Conservation (phyloP, 2,797 vertebrate genomes). For the Telmatherina bonti region DNA sequence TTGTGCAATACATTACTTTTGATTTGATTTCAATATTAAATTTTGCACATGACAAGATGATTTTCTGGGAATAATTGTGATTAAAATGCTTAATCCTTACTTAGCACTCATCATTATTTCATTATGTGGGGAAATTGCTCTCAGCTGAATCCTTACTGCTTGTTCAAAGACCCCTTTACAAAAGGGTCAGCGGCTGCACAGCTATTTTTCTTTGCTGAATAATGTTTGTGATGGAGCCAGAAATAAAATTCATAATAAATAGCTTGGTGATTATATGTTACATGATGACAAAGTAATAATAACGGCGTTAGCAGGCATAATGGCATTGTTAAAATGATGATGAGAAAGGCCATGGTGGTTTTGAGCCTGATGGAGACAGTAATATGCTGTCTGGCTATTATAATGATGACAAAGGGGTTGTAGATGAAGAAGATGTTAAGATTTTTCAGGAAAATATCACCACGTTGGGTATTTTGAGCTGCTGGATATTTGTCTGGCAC, state of each 20-base stretch:
- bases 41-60: no score
- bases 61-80: not conserved
- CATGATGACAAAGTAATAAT: constrained; percentile 27
- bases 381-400: constrained; percentile 22
- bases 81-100: not conserved
- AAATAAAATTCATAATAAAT: constrained; percentile 24
- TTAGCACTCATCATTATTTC: no score
- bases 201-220: not conserved
- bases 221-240: not conserved
- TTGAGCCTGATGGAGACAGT: constrained; percentile 46
- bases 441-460: constrained; percentile 42
- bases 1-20: no score
- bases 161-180: not conserved
- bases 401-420: constrained; percentile 38
- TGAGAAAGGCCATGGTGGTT: constrained; percentile 31
- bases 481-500: constrained; percentile 43
- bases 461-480: constrained; percentile 39
- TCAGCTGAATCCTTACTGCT: not conserved
- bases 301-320: constrained; percentile 25
- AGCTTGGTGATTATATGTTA: constrained; percentile 15
- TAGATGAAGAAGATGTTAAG: constrained; percentile 28
- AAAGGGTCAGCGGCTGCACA: not conserved
- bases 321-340: constrained; percentile 21
- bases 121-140: not conserved
- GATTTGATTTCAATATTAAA: no score